A percentile compares a stretch with the other conserved stretches of the same genome.
phyloP scores from a whole-genome alignment of 2,797 vertebrate species.

The Apodemus agrarius region DNA sequence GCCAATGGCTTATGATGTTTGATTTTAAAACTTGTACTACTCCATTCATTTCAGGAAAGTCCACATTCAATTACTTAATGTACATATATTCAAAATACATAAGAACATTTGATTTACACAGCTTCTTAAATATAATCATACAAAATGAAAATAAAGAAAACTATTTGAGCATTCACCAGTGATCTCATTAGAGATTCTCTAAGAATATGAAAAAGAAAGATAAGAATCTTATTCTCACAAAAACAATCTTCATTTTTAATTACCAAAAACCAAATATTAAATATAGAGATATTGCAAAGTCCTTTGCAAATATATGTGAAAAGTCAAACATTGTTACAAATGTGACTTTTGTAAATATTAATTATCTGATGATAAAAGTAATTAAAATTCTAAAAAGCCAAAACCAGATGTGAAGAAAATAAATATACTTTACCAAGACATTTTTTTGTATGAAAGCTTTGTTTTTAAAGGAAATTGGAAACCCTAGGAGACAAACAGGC shows the following conservation, averaged over 20 bases:
- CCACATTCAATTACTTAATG: not conserved
- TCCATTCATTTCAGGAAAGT: not conserved
- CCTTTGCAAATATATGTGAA: not conserved
- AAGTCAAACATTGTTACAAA: not conserved
- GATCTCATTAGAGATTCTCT: not conserved
- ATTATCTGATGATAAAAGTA: conserved; percentile 47
- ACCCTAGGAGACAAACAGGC: not conserved
- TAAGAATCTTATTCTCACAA: not conserved
- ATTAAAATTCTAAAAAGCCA: conserved; percentile 1
- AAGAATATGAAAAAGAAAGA: not conserved
- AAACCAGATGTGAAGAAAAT: not conserved
- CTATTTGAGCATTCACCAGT: not conserved
- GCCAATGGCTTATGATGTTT: not conserved
- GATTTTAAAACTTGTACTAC: not conserved
- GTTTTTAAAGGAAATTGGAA: not conserved
- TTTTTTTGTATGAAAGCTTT: not conserved
- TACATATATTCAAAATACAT: not conserved
- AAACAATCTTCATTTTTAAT: not conserved
- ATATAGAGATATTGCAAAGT: not conserved
- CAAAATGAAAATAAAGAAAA: conserved; percentile 5
- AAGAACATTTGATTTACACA: not conserved
- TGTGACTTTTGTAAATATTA: not conserved
- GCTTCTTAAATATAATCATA: not conserved
- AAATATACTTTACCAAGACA: not conserved
- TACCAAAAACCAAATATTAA: conserved; percentile 20